A percentile compares a stretch with the other conserved stretches of the same genome.
Evolutionary conservation across 1,140 invertebrate species (phyloP).

Genomic region (Pogonomyrmex barbatus): DNA sequence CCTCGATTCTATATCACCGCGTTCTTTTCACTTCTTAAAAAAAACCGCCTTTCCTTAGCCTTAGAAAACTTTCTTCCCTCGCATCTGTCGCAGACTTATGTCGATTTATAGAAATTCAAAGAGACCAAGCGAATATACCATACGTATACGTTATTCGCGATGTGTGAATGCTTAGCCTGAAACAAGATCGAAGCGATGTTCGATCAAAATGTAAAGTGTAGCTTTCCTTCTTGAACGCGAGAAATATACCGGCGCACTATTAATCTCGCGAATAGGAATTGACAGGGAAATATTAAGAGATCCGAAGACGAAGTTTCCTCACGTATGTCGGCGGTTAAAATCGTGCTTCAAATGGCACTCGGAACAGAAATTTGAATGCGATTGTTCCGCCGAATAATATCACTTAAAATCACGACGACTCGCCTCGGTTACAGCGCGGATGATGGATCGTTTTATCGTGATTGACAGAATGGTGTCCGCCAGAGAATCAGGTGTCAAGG

Average conservation of each 20-base stretch:
- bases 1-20: neutral
- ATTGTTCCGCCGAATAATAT: neutral
- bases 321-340: neutral
- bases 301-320: neutral
- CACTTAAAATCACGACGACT: constrained; percentile 22
- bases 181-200: neutral
- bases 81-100: neutral
- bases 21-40: constrained; percentile 12
- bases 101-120: constrained; percentile 27
- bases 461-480: constrained; percentile 55
- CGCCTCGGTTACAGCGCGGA: constrained; percentile 30
- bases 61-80: constrained; percentile 15
- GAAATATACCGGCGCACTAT: neutral
- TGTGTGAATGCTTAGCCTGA: neutral
- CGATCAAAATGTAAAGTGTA: constrained; percentile 7
- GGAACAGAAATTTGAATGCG: neutral
- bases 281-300: neutral
- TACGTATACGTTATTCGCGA: neutral
- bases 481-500: constrained; percentile 70
- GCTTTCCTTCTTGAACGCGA: neutral
- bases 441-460: constrained; percentile 58
- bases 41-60: neutral
- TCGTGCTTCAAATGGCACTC: neutral
- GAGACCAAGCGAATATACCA: neutral
- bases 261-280: neutral